Percentiles rank a stretch among this genome's conserved stretches.
These are phyloP conservation scores for Forbesichthys papilliferus DNA, from an alignment of 2,113 vertebrate species.

Conservation along the genomic window DNA sequence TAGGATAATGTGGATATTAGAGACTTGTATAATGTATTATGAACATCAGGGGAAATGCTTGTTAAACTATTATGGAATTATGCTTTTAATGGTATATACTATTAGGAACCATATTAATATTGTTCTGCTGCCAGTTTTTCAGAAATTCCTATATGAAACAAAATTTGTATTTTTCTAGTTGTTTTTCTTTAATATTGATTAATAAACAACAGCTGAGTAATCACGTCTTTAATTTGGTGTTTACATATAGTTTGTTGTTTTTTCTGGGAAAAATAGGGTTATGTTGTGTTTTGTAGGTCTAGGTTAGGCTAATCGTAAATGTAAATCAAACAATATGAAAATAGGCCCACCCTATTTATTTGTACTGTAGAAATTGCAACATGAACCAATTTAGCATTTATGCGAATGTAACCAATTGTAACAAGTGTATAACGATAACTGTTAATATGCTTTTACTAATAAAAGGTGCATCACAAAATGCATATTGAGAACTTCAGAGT, in stretches of 20 bases:
- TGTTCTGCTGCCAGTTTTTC: slow-evolving; percentile 17
- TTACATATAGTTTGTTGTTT: not conserved
- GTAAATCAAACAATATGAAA: too few relatives aligned
- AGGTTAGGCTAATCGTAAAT: too few relatives aligned
- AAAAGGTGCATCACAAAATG: not conserved
- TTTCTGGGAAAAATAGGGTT: not conserved
- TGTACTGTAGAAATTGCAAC: too few relatives aligned
- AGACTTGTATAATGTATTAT: slow-evolving; percentile 6
- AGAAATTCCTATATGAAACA: slow-evolving; percentile 4
- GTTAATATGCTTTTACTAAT: too few relatives aligned
- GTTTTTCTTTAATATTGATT: slow-evolving; percentile 28
- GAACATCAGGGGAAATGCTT: slow-evolving; percentile 3
- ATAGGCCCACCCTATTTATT: too few relatives aligned
- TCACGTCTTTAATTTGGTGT: slow-evolving; percentile 1
- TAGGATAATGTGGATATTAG: slow-evolving; percentile 22
- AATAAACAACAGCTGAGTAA: slow-evolving; percentile 19
- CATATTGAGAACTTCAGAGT: slow-evolving; percentile 28
- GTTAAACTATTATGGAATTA: slow-evolving; percentile 8
- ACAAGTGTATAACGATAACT: too few relatives aligned
- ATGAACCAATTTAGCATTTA: too few relatives aligned
- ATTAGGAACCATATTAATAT: not conserved
- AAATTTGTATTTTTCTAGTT: slow-evolving; percentile 36
- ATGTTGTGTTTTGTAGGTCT: not conserved
- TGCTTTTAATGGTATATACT: not conserved
- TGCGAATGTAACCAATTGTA: too few relatives aligned